A percentile compares a stretch with the other conserved stretches of the same genome.
Conservation (phyloP, 2,113 vertebrate genomes). For the Saguinus midas region DNA sequence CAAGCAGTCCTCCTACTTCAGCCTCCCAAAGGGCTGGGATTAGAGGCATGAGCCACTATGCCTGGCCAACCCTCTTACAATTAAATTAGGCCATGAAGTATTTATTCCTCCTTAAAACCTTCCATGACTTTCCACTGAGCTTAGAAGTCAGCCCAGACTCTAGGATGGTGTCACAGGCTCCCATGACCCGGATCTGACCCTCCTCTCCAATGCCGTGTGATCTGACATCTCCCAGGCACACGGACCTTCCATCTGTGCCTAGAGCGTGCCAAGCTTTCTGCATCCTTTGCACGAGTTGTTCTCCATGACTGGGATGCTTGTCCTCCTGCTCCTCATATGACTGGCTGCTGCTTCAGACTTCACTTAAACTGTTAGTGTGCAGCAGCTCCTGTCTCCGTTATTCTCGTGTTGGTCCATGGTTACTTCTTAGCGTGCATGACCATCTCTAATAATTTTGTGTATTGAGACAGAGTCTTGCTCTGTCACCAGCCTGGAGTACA, state of each 20-base stretch:
- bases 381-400: fast-evolving
- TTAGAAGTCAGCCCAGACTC: neutral
- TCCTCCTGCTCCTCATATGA: neutral
- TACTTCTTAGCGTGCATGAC: neutral
- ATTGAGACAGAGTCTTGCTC: too few relatives aligned
- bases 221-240: neutral
- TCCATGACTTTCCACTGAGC: neutral
- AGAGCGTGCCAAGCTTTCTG: neutral
- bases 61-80: neutral
- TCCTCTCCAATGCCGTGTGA: neutral
- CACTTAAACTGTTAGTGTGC: neutral
- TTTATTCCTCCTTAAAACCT: neutral
- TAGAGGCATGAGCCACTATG: too few relatives aligned
- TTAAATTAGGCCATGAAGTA: neutral
- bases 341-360: neutral
- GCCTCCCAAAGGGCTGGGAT: too few relatives aligned
- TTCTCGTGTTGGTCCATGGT: neutral
- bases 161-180: neutral
- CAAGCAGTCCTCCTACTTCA: too few relatives aligned
- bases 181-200: neutral
- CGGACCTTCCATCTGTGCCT: neutral
- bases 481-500: too few relatives aligned
- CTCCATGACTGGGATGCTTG: neutral
- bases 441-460: neutral
- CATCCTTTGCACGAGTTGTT: neutral